These are phyloP conservation scores for Calonectris borealis DNA, from an alignment of 2,113 vertebrate species.

Conservation along the genomic window DNA sequence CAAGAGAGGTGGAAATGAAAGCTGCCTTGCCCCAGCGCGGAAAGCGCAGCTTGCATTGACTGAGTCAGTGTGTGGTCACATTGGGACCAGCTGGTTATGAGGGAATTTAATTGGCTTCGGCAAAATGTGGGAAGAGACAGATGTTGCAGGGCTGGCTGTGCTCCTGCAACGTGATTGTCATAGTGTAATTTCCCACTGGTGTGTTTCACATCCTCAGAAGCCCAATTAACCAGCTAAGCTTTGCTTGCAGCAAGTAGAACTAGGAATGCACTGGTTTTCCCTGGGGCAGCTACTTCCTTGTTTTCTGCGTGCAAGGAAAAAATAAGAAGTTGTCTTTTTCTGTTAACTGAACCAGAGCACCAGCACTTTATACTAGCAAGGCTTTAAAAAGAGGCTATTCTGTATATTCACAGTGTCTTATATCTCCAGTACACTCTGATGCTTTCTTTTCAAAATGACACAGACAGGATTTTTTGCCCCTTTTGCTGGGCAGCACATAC, in stretches of 20 bases:
- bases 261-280: background rate
- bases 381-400: background rate
- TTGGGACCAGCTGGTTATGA: constrained; percentile 23
- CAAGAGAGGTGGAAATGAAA: background rate
- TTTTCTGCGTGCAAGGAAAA: background rate
- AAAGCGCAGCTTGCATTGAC: background rate
- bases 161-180: background rate
- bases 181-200: background rate
- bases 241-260: background rate
- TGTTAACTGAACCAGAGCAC: background rate
- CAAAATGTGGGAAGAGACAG: constrained; percentile 48
- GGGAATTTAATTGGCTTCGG: background rate
- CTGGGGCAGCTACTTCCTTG: background rate
- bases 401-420: background rate
- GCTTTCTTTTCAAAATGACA: background rate
- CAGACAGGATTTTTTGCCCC: background rate
- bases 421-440: background rate
- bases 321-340: background rate
- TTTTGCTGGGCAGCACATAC: background rate
- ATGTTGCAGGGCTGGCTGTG: constrained; percentile 32
- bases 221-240: constrained; percentile 32
- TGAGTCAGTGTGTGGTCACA: background rate
- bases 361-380: background rate
- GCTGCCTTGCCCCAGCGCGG: background rate
- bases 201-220: constrained; percentile 2